Conservation (phyloP, 2,888 invertebrate genomes). For the Pristionchus fissidentatus region DNA sequence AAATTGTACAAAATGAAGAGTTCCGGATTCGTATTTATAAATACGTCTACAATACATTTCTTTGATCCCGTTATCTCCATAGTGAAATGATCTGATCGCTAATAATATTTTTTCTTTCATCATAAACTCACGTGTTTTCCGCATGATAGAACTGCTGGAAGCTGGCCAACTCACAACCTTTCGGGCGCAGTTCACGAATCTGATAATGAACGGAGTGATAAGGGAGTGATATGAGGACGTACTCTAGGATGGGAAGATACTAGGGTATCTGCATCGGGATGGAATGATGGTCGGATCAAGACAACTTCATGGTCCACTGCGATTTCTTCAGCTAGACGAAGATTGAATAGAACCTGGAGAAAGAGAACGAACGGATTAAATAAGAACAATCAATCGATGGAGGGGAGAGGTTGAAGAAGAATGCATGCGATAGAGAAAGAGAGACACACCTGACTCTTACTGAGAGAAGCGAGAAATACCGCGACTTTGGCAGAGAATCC, state of each 20-base stretch:
- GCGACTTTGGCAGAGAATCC: constrained; percentile 14
- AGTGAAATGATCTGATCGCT: no score
- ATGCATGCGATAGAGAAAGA: constrained; percentile 8
- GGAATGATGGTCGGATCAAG: constrained; percentile 37
- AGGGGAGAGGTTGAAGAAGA: neutral
- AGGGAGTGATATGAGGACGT: neutral
- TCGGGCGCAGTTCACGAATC: constrained; percentile 35
- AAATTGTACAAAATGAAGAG: no score
- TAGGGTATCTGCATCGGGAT: constrained; percentile 15
- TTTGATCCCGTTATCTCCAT: neutral
- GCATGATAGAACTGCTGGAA: constrained; percentile 1
- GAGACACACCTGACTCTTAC: constrained; percentile 17
- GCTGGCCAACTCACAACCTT: neutral
- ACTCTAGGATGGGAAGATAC: constrained; percentile 35
- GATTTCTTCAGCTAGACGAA: constrained; percentile 39
- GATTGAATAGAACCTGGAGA: constrained; percentile 28
- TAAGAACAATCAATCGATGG: neutral
- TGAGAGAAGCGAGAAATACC: constrained; percentile 20
- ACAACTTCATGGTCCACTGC: constrained; percentile 44
- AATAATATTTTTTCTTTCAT: neutral
- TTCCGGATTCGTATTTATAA: no score
- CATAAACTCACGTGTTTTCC: constrained; percentile 23
- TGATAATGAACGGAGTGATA: neutral
- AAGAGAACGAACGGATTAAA: constrained; percentile 4
- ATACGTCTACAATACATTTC: no score